A percentile compares a stretch with the other conserved stretches of the same genome.
Conservation (phyloP, 1,140 invertebrate genomes). For the Drosophila gunungcola region DNA sequence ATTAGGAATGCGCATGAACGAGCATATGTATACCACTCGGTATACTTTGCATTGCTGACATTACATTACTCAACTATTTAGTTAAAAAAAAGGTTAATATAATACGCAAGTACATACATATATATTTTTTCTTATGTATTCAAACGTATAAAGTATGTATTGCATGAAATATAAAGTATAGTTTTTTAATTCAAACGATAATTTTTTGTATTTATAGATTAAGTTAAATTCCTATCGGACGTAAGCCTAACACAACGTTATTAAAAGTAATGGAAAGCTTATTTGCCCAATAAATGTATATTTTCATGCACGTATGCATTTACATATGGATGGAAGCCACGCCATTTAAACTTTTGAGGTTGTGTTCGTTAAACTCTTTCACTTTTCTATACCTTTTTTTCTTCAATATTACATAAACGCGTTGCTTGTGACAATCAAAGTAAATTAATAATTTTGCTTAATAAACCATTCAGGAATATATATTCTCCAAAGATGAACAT, state of each 20-base stretch:
- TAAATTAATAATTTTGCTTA: constrained; percentile 22
- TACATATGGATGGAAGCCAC: constrained; percentile 57
- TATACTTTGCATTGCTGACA: background rate
- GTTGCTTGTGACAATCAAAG: constrained; percentile 9
- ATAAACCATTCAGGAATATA: constrained; percentile 27
- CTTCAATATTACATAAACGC: constrained; percentile 7
- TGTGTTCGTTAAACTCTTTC: constrained; percentile 36
- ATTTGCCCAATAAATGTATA: constrained; percentile 7
- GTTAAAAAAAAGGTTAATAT: constrained; percentile 5
- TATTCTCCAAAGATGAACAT: constrained; percentile 18
- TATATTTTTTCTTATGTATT: background rate
- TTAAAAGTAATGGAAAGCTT: background rate
- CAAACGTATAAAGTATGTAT: background rate
- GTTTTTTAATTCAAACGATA: background rate
- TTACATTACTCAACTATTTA: constrained; percentile 1
- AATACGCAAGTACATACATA: constrained; percentile 2
- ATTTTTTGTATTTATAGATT: background rate
- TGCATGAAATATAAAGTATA: background rate
- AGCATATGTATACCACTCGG: constrained; percentile 18
- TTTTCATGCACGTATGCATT: constrained; percentile 31
- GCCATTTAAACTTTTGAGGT: constrained; percentile 69
- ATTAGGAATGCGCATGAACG: constrained; percentile 35
- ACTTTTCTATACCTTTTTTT: constrained; percentile 16
- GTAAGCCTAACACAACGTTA: background rate
- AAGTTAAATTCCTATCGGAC: no score